Evolutionary conservation across 2,797 vertebrate species (phyloP), one percentile per base, ranked within the genome.

Genomic region (Micropoecilia bifurca): DNA sequence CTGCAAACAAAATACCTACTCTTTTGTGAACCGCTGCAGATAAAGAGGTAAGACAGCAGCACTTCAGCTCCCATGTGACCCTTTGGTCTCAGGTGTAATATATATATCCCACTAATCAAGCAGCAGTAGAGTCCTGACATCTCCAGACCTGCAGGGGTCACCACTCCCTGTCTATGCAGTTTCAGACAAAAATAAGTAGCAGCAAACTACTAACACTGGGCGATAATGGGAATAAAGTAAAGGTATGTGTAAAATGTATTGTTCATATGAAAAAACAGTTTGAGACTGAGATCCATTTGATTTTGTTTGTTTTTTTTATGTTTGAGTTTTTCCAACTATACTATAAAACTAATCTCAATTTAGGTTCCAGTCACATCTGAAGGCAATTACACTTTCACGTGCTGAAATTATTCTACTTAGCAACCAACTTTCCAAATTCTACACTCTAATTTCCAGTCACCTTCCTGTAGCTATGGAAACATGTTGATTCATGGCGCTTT

Each of bases 401-500:
- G 0, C 53, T 83, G 0, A 61, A 71, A 36, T 76, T 76, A 22
- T 77, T 80, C 75, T 7, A 63, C 80, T 76, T 71, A 30, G 57
- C 25, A 75, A 73, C 25, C 74, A n/a, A 75, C 66, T 13, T 50
- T 61, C 14, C 3, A 25, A 12, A 10, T 3, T 48, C 18, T 81
- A 8, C 28, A 74, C 33, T 57, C 9, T 18, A 73, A 77, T 22
- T 16, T 33, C 0, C 4, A 5, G 43, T 71, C 13, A 39, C 43
- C 59, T 61, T 66, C 73, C 66, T 80, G 91, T 91, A 84, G 69
- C 91, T 89, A 91, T 88, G 88, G 89, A 85, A 94, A 93, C 89
- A 47, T 73, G 80, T 57, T 43, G 63, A 76, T 85, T 73, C 25
- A 1, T 61, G 33, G n/a, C 25, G 72, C 10, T 71, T 46, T 36